These are phyloP conservation scores for Drosophila pseudoananassae DNA, from an alignment of 1,140 invertebrate species.

Conservation along the genomic window DNA sequence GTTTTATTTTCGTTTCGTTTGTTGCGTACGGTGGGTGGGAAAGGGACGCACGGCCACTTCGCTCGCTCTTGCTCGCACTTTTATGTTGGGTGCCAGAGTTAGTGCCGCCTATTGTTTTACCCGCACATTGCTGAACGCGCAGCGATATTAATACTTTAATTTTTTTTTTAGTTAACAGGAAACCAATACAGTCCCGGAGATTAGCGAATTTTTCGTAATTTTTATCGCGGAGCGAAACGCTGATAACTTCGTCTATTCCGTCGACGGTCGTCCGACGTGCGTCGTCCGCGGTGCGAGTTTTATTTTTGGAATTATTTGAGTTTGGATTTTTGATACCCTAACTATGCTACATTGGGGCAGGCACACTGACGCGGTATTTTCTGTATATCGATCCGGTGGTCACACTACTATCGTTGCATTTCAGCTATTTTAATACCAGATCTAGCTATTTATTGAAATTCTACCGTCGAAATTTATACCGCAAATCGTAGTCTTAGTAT, in stretches of 20 bases:
- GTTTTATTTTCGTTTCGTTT: conserved; percentile 65
- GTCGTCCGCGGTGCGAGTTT: conserved; percentile 3
- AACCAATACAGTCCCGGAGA: conserved; percentile 2
- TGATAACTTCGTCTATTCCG: not conserved
- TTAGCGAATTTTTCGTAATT: conserved; percentile 3
- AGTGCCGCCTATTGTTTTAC: conserved; percentile 65
- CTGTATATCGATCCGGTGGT: too few species aligned
- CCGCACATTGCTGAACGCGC: conserved; percentile 62
- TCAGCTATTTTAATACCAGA: too few species aligned
- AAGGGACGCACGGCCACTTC: conserved; percentile 32
- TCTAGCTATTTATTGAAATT: too few species aligned
- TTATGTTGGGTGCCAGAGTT: conserved; percentile 36
- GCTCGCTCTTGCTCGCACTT: conserved; percentile 30
- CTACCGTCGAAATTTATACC: too few species aligned
- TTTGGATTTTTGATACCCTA: not conserved
- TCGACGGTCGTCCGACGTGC: not conserved
- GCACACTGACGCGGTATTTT: too few species aligned
- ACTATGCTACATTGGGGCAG: not conserved
- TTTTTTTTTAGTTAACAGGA: conserved; percentile 9
- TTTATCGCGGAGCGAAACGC: not conserved
- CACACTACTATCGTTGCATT: too few species aligned
- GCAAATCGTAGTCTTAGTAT: too few species aligned
- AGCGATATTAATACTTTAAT: not conserved
- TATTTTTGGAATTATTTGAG: not conserved
- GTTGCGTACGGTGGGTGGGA: conserved; percentile 55